A percentile compares a stretch with the other conserved stretches of the same genome.
Conservation (phyloP, 2,113 vertebrate species). For the Polyodon spathula region DNA sequence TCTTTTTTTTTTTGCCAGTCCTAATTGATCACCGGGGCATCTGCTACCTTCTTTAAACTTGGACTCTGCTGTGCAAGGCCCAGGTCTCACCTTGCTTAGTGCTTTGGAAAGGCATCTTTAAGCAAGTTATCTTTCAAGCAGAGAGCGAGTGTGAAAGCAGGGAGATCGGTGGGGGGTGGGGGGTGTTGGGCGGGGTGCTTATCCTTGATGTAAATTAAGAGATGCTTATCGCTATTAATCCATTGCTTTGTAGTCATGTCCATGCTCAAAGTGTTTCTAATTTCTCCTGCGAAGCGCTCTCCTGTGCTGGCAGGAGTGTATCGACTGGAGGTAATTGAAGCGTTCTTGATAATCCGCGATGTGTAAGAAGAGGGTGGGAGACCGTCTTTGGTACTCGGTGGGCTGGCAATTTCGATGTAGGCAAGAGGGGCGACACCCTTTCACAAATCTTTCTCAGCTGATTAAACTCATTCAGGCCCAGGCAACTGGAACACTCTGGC, state of each 20-base stretch:
- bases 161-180: constrained; percentile 38
- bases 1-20: constrained; percentile 21
- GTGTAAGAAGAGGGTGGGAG: constrained; percentile 59
- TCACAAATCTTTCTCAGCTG: constrained; percentile 67
- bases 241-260: constrained; percentile 72
- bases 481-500: constrained; percentile 68
- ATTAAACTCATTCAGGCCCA: constrained; percentile 72
- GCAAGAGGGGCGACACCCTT: constrained; percentile 60
- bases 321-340: constrained; percentile 73
- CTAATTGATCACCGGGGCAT: constrained; percentile 26
- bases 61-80: constrained; percentile 47
- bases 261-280: constrained; percentile 68
- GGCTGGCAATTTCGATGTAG: constrained; percentile 59
- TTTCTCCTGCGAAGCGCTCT: constrained; percentile 56
- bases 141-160: constrained; percentile 43
- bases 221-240: constrained; percentile 73
- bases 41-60: constrained; percentile 46
- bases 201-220: constrained; percentile 70
- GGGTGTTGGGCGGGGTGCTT: too few species aligned
- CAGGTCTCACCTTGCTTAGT: constrained; percentile 64
- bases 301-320: constrained; percentile 66
- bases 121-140: constrained; percentile 58
- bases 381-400: constrained; percentile 57
- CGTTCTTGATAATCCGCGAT: constrained; percentile 71
- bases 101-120: constrained; percentile 70